These are phyloP conservation scores for Cyprinodon brontotheroides DNA, from an alignment of 2,113 vertebrate species.

Conservation along the genomic window DNA sequence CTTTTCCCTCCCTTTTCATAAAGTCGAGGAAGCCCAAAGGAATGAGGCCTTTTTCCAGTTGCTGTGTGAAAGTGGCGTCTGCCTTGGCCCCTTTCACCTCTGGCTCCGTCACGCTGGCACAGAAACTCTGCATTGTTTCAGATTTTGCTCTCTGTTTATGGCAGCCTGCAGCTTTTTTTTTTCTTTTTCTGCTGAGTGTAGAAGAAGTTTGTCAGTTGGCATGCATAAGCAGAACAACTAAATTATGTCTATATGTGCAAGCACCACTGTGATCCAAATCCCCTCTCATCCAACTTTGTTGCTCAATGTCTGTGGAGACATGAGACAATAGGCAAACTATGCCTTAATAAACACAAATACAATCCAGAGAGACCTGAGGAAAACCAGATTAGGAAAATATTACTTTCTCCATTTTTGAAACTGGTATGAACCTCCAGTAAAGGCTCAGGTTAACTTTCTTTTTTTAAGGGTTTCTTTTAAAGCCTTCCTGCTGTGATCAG, in stretches of 20 bases:
- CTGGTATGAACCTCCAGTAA: neutral
- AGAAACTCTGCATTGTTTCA: conserved; percentile 60
- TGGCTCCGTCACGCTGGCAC: conserved; percentile 49
- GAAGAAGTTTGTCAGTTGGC: neutral
- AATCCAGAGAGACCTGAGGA: neutral
- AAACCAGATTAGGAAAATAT: neutral
- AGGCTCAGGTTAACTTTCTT: neutral
- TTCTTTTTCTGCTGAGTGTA: neutral
- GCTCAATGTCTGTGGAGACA: neutral
- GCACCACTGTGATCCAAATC: neutral
- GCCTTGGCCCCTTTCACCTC: conserved; percentile 57
- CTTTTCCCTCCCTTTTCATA: conserved; percentile 24
- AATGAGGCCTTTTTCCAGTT: conserved; percentile 46
- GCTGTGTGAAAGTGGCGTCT: conserved; percentile 48
- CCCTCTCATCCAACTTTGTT: conserved; percentile 1
- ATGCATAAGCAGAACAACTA: neutral
- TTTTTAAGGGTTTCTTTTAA: neutral
- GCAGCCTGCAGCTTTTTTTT: conserved; percentile 39
- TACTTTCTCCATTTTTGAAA: neutral
- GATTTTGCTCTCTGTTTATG: conserved; percentile 37
- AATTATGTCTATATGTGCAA: neutral
- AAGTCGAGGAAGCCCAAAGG: conserved; percentile 44
- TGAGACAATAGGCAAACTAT: neutral
- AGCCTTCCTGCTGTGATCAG: neutral
- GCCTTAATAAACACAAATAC: neutral